Evolutionary conservation across 2,113 vertebrate genomes (phyloP), one percentile per base, ranked within the genome.

Genomic region (Nothoprocta perdicaria): DNA sequence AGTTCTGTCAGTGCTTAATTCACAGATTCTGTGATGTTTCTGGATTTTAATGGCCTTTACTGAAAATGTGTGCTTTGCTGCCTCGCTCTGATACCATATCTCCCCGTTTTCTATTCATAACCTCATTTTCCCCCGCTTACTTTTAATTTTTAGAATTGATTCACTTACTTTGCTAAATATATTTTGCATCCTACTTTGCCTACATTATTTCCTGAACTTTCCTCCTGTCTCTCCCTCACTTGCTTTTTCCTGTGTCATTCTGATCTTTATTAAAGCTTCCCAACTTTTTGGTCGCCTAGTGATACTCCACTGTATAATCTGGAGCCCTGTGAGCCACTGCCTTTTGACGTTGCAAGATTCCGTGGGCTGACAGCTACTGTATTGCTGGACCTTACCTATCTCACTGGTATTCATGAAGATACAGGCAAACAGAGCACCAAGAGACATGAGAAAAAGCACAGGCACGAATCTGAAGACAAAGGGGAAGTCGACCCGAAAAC

Each of bases 211-310:
- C 97, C 97, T 97, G 96, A 97, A 96, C 93, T 97, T 97, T 98
- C 98, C 97, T 98, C 96, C 96, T 97, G 97, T 98, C 97, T 98
- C 95, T 98, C 97, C 98, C 98, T 98, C 98, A 98, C 98, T 98
- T 97, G 97, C 97, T 98, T 98, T 98, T 98, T 98, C 98, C 98
- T 98, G 96, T 98, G 97, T 98, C 97, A 96, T 98, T 98, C 98
- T 98, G 97, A 96, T 98, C 98, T 98, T 98, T 97, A 99, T 99
- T 99, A 99, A 99, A 99, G 99, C 99, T 99, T 99, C 99, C 99
- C 99, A 99, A 99, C 98, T 99, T 99, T 99, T 98, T 99, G 99
- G 99, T 99, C 99, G 96, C 99, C 99, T 99, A 99, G 99, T 99
- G 99, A 99, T 98, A 99, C 99, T 79, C 99, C 99, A 0, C 65